Evolutionary conservation across 2,113 vertebrate genomes (phyloP).

Genomic region (Oryzias curvinotus): DNA sequence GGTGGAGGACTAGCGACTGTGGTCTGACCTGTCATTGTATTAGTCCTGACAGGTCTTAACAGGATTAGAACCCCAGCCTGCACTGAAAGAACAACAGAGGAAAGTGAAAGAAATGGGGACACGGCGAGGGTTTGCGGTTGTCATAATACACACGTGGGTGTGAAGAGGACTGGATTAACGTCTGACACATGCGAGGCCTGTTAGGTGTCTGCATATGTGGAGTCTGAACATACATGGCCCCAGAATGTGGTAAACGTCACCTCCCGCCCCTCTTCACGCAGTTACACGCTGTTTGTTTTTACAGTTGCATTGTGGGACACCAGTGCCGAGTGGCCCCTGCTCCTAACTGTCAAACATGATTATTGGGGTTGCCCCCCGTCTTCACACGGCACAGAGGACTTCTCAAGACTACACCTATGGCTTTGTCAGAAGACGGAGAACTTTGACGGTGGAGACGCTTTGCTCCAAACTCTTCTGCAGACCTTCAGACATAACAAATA

Average conservation of each 20-base stretch:
- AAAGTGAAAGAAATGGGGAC: conserved; percentile 27
- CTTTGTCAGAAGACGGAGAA: conserved; percentile 9
- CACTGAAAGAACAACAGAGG: conserved; percentile 32
- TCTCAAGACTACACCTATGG: conserved; percentile 7
- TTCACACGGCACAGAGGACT: conserved; percentile 10
- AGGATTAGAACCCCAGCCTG: conserved; percentile 58
- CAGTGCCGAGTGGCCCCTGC: conserved; percentile 49
- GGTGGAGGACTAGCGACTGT: conserved; percentile 10
- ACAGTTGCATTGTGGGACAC: conserved; percentile 72
- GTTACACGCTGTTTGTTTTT: conserved; percentile 69
- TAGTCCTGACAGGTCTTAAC: conserved; percentile 67
- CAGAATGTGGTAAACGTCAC: conserved; percentile 43
- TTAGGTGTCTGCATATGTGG: conserved; percentile 23
- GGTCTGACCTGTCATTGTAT: conserved; percentile 60
- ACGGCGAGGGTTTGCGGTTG: conserved; percentile 37
- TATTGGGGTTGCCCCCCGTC: conserved; percentile 55
- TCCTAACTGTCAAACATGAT: conserved; percentile 73
- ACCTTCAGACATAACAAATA: conserved; percentile 61
- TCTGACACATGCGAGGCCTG: conserved; percentile 36
- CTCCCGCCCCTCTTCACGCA: conserved; percentile 42
- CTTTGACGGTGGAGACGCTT: conserved; percentile 4
- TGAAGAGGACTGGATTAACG: conserved; percentile 43
- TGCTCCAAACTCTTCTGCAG: conserved; percentile 32
- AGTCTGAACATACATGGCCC: conserved; percentile 22
- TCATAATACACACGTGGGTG: conserved; percentile 42